These are phyloP conservation scores for Somateria mollissima DNA, from an alignment of 2,797 vertebrate species.

Conservation along the genomic window DNA sequence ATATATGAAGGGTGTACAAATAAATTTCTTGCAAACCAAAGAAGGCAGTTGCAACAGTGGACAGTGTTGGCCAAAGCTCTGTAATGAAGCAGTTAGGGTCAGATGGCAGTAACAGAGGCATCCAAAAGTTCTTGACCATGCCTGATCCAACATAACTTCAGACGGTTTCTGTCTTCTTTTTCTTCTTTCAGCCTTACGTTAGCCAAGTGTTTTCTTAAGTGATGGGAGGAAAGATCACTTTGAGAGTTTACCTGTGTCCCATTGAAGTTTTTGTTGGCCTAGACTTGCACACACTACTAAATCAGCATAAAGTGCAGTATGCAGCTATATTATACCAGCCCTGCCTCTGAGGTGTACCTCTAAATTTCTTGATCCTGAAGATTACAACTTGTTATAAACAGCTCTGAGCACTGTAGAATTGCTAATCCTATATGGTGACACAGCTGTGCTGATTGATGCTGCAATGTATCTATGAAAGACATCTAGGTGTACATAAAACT, in stretches of 20 bases:
- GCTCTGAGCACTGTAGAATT: background rate
- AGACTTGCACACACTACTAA: background rate
- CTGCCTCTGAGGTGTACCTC: background rate
- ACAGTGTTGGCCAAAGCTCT: background rate
- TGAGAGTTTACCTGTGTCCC: background rate
- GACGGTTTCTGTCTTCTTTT: background rate
- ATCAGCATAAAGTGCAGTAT: background rate
- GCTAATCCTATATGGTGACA: background rate
- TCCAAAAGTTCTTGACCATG: background rate
- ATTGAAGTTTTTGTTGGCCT: background rate
- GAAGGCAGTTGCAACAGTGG: background rate
- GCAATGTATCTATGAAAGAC: background rate
- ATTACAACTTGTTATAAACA: background rate
- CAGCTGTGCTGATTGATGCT: background rate
- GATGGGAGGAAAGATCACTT: background rate
- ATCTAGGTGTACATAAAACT: too few species aligned
- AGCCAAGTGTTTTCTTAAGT: background rate
- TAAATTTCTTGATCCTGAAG: background rate
- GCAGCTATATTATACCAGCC: background rate
- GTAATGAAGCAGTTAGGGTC: background rate
- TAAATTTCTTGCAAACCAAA: background rate
- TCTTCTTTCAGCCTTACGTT: background rate
- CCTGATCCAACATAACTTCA: background rate
- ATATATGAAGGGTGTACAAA: background rate
- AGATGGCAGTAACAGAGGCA: background rate